Evolutionary conservation across 2,797 vertebrate genomes (phyloP), one percentile per base, ranked within the genome.

Genomic region (Rallus crepitans): DNA sequence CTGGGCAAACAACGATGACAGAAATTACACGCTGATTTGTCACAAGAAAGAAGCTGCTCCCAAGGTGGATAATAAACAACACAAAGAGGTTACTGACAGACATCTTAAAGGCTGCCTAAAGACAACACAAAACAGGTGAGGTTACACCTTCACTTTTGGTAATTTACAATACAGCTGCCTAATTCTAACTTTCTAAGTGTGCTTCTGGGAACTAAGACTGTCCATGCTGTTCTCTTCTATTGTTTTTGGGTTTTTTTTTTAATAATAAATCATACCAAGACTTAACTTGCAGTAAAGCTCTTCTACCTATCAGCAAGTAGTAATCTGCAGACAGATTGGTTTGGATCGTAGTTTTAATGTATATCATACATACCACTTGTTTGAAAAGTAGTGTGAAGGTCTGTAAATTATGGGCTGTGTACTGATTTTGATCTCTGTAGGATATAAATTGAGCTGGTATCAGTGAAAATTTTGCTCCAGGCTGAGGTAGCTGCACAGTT

Each of bases 31-130:
- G 63, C 75, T 99, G 83, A 98, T 99, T 97, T 99, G 98, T 95
- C 98, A 98, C 93, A 99, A 98, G 98, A 99, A 97, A 95, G 98
- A 95, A 97, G 91, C 90, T 81, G 94, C 68, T 4, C 91, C 87
- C 57, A 97, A 97, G 48, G 69, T 15, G 23, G 97, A 95, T 82
- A 94, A 96, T 68, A 98, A 97, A 83, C 40, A 65, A 31, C 96
- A 87, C 39, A 98, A 97, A 87, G 98, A 98, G n/a, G 86, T 23
- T 95, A 87, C 97, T 82, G 96, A 97, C 45, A 99, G 87, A 97
- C 91, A 92, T 82, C 99, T 99, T 97, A 99, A 98, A 98, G 99
- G 99, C 97, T 99, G 99, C 90, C 98, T 99, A 93, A 99, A 98
- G 97, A 91, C 97, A 4, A 98, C 98, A 92, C 85, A 93, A 96